Percentiles rank a stretch among this genome's conserved stretches.
These are phyloP conservation scores for Yponomeuta plumbellus DNA, from an alignment of 2,888 invertebrate species.

Conservation along the genomic window DNA sequence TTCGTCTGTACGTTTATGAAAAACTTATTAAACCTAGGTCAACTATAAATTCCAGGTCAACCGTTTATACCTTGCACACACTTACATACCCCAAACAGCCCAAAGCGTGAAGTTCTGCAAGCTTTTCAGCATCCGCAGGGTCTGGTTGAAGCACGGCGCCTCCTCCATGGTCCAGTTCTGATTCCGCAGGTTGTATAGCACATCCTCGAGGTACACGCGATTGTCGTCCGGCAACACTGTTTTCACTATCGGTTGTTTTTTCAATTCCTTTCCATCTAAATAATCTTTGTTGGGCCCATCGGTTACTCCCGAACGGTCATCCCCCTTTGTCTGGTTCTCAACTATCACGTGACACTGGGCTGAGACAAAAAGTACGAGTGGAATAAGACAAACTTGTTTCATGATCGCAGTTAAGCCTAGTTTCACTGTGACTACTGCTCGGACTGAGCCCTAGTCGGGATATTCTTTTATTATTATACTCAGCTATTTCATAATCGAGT, in stretches of 20 bases:
- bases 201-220: constrained; percentile 58
- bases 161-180: constrained; percentile 57
- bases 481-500: background rate
- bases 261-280: constrained; percentile 19
- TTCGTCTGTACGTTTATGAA: no score
- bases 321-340: background rate
- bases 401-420: background rate
- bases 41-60: no score
- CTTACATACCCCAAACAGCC: constrained; percentile 74
- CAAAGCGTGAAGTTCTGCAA: constrained; percentile 74
- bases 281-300: constrained; percentile 12
- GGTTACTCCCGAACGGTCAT: constrained; percentile 1
- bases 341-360: background rate
- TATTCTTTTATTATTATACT: constrained; percentile 1
- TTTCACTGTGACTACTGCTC: background rate
- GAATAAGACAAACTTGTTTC: background rate
- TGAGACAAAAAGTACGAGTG: background rate
- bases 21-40: no score
- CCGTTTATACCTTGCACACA: no score
- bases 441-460: background rate
- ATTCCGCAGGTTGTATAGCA: constrained; percentile 48
- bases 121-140: constrained; percentile 45
- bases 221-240: constrained; percentile 26
- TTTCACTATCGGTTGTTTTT: constrained; percentile 26
- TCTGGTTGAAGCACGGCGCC: constrained; percentile 50